phyloP scores from a whole-genome alignment of 1,140 invertebrate genomes.

The Rhyacophila brunnea region DNA sequence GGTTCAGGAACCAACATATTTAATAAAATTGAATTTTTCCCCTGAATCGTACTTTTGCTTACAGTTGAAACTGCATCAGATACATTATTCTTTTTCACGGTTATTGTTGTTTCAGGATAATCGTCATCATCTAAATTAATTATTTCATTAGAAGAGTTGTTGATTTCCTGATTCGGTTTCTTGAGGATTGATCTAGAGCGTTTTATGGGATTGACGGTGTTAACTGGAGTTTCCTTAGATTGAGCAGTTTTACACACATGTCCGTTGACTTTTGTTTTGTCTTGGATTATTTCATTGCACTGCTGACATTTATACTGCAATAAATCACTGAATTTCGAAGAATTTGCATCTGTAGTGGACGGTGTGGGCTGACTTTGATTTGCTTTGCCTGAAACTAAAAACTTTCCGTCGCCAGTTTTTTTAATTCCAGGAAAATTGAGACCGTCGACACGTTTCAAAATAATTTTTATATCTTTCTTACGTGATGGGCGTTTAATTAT shows the following conservation, averaged over 20 bases:
- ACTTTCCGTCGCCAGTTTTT: neutral
- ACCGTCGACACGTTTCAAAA: slow-evolving; percentile 9
- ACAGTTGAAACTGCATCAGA: neutral
- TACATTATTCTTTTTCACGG: neutral
- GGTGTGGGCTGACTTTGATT: neutral
- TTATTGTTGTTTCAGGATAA: too few relatives aligned
- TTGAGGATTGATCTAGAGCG: neutral
- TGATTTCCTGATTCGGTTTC: neutral
- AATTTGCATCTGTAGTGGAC: neutral
- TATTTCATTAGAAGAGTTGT: too few relatives aligned
- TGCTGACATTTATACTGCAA: neutral
- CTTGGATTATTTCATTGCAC: neutral
- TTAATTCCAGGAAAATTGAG: slow-evolving; percentile 5
- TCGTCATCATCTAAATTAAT: too few relatives aligned
- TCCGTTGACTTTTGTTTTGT: neutral
- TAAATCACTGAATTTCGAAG: neutral
- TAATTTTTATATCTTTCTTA: slow-evolving; percentile 11
- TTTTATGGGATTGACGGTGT: neutral
- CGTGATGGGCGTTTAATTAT: too few relatives aligned
- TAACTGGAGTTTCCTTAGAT: neutral
- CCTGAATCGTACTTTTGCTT: too few relatives aligned
- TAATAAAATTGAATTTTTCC: too few relatives aligned
- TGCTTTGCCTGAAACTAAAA: neutral
- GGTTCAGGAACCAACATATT: too few relatives aligned
- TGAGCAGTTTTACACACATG: too few relatives aligned